A percentile compares a stretch with the other conserved stretches of the same genome.
These are phyloP conservation scores for Tetragnatha montana DNA, from an alignment of 2,888 invertebrate species.

Conservation along the genomic window DNA sequence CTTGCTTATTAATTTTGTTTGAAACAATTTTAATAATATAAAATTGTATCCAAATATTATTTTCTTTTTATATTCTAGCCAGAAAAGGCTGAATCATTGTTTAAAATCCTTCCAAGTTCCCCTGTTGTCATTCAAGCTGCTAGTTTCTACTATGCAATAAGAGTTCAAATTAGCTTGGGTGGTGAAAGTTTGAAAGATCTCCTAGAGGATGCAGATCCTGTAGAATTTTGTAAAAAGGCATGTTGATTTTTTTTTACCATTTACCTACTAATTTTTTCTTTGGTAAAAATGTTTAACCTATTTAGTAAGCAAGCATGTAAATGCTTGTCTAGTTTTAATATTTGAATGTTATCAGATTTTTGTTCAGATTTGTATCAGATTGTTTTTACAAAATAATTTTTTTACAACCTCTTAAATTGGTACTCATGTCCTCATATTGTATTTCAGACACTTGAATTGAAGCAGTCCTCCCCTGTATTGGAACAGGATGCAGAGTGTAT, in stretches of 20 bases:
- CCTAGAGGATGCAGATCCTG: conserved; percentile 20
- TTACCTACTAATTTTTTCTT: neutral
- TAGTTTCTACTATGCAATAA: conserved; percentile 77
- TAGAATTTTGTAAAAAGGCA: conserved; percentile 45
- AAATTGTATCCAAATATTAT: neutral
- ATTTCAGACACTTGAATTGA: conserved; percentile 32
- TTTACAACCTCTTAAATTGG: neutral
- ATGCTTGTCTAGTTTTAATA: neutral
- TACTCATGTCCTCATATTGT: neutral
- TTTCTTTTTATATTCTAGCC: conserved; percentile 74
- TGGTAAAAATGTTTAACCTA: neutral
- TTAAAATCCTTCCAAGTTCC: conserved; percentile 76
- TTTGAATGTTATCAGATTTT: neutral
- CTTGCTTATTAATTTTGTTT: no score
- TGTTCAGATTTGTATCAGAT: neutral
- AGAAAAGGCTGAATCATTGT: conserved; percentile 75
- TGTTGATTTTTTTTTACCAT: neutral
- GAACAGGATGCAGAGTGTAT: neutral
- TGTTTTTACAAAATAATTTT: neutral
- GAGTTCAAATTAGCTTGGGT: conserved; percentile 60
- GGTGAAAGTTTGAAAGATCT: neutral
- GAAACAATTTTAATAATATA: no score
- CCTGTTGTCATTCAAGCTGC: conserved; percentile 76
- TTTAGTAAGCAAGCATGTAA: neutral
- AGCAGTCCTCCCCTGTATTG: neutral